Evolutionary conservation across 2,797 vertebrate species (phyloP).

Genomic region (Chelmon rostratus): DNA sequence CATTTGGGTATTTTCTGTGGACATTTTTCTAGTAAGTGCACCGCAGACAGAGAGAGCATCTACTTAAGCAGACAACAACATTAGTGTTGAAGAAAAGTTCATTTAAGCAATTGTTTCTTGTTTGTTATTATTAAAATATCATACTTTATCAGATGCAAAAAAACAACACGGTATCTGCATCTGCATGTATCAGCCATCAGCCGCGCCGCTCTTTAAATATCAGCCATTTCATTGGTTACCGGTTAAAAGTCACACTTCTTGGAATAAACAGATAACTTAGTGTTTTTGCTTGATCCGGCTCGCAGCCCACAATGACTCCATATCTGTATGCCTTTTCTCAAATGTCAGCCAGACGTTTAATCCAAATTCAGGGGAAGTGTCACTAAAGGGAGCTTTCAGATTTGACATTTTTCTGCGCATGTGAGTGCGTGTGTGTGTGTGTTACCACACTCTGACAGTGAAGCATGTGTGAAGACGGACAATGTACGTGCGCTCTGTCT

Average conservation of each 20-base stretch:
- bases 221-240: background rate
- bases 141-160: too few species aligned
- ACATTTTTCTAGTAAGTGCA: too few species aligned
- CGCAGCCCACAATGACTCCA: background rate
- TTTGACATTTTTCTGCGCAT: too few species aligned
- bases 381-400: background rate
- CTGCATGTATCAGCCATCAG: too few species aligned
- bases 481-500: constrained; percentile 47
- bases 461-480: constrained; percentile 18
- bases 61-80: too few species aligned
- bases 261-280: background rate
- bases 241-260: background rate
- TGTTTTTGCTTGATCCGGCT: background rate
- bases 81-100: too few species aligned
- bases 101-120: too few species aligned
- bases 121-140: too few species aligned
- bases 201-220: too few species aligned
- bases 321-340: background rate
- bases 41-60: too few species aligned
- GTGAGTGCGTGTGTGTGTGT: background rate
- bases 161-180: too few species aligned
- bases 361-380: background rate
- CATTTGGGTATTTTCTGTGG: too few species aligned
- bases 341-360: background rate
- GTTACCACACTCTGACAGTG: background rate